Evolutionary conservation across 2,888 invertebrate species (phyloP), one percentile per base, ranked within the genome.

Genomic region (Callyntrura guangdongensis): DNA sequence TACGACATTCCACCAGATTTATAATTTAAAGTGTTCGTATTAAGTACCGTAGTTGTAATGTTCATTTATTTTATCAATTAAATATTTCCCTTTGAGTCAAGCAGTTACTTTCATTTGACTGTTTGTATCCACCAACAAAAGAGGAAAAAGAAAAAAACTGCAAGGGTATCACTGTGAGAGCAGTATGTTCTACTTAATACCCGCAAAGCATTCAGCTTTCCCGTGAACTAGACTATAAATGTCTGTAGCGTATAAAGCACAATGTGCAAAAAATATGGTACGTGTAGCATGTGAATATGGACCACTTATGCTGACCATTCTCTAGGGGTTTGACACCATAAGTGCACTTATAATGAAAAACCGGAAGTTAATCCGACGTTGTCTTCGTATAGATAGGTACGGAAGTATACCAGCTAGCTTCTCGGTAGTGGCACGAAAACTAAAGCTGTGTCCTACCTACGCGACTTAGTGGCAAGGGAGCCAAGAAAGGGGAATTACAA

Each of bases 341-440:
- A 53, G 27, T 56, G 79, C 9, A 74, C 74, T 49, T 56, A 14
- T 25, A 12, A 14, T 79, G 53, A 17, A 61, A 67, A 87, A 81
- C 87, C 87, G 87, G 87, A 87, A 87, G 87, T 87, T 67, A 69
- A 67, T 81, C 81, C 67, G 81, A 36, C 87, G 72, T 56, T 59
- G 17, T 27, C 22, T 14, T 74, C n/a, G 45, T 74, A n/a, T 17
- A 49, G 45, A 45, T 74, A 20, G 83, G 72, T 17, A 27, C n/a
- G 69, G 25, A 84, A 36, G 36, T 36, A 36, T 36, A 36, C 36
- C 36, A 74, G 69, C 69, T 25, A 22, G 61, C 9, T 6, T 22
- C 61, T 61, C 17, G 36, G 0, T 8, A 36, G 14, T 5, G 69
- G n/a, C n/a, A 69, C 36, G 20, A 12, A 61, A 61, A 20, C 20